A percentile compares a stretch with the other conserved stretches of the same genome.
Evolutionary conservation across 2,113 vertebrate species (phyloP).

Genomic region (Panthera tigris): DNA sequence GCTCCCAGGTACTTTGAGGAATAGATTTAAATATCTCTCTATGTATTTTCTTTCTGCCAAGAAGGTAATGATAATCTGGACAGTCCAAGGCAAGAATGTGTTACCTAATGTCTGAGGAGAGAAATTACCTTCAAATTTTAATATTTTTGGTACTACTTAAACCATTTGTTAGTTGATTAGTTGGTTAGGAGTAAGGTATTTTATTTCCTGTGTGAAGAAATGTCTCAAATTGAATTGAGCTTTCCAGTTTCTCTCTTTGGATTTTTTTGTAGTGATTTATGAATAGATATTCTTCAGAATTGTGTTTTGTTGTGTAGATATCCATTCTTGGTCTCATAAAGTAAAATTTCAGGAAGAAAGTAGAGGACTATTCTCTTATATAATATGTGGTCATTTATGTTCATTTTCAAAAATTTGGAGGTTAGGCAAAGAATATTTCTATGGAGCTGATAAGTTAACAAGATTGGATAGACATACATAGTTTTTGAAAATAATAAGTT

Average conservation of each 20-base stretch:
- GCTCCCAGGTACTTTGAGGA: not conserved
- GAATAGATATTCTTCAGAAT: not conserved
- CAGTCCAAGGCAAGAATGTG: not conserved
- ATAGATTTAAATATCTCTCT: not conserved
- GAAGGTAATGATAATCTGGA: not conserved
- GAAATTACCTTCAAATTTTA: constrained; percentile 1
- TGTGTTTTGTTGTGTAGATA: not conserved
- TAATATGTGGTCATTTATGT: not conserved
- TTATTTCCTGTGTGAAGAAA: not conserved
- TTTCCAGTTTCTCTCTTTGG: not conserved
- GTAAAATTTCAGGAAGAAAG: not conserved
- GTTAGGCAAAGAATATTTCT: not conserved
- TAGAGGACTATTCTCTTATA: not conserved
- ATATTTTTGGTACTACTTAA: not conserved
- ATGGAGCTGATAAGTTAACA: not conserved
- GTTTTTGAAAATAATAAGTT: not conserved
- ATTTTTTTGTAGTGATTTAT: not conserved
- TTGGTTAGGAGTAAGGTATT: not conserved
- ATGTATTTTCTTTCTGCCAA: not conserved
- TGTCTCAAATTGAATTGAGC: not conserved
- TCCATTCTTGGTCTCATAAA: not conserved
- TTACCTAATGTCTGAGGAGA: not conserved
- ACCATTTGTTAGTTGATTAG: not conserved
- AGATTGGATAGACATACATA: not conserved
- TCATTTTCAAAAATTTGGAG: constrained; percentile 14